Evolutionary conservation across 1,140 invertebrate species (phyloP).

Genomic region (Eubasilissa regina): DNA sequence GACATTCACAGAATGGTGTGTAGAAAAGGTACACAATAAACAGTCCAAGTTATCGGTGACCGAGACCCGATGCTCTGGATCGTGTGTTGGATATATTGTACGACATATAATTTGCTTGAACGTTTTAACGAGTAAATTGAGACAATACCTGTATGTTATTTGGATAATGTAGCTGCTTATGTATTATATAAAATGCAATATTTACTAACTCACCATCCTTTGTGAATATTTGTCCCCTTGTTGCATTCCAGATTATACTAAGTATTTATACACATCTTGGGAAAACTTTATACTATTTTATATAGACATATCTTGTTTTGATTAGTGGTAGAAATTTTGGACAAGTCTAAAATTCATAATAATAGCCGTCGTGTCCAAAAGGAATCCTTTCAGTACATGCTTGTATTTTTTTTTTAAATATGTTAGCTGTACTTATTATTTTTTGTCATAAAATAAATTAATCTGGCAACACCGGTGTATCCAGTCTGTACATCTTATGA

Average conservation of each 20-base stretch:
- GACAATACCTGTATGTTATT: conserved; percentile 58
- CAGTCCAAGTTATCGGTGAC: neutral
- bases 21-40: conserved; percentile 17
- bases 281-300: conserved; percentile 37
- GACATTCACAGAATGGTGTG: neutral
- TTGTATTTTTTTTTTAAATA: conserved; percentile 40
- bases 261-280: conserved; percentile 42
- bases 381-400: conserved; percentile 10
- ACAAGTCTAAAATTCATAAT: conserved; percentile 22
- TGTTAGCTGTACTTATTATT: conserved; percentile 29
- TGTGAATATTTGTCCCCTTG: conserved; percentile 57
- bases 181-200: conserved; percentile 54
- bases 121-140: conserved; percentile 49
- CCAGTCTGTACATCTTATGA: conserved; percentile 6
- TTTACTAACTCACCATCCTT: conserved; percentile 49
- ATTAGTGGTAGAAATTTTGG: neutral
- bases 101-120: conserved; percentile 37
- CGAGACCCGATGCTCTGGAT: neutral
- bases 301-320: conserved; percentile 38
- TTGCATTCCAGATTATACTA: conserved; percentile 60
- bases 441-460: conserved; percentile 24
- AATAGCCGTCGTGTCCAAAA: neutral
- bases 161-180: conserved; percentile 46
- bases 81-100: conserved; percentile 35
- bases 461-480: conserved; percentile 15